A percentile compares a stretch with the other conserved stretches of the same genome.
These are phyloP conservation scores for Scaptomyza caliginosa DNA, from an alignment of 2,888 invertebrate species.

Conservation along the genomic window DNA sequence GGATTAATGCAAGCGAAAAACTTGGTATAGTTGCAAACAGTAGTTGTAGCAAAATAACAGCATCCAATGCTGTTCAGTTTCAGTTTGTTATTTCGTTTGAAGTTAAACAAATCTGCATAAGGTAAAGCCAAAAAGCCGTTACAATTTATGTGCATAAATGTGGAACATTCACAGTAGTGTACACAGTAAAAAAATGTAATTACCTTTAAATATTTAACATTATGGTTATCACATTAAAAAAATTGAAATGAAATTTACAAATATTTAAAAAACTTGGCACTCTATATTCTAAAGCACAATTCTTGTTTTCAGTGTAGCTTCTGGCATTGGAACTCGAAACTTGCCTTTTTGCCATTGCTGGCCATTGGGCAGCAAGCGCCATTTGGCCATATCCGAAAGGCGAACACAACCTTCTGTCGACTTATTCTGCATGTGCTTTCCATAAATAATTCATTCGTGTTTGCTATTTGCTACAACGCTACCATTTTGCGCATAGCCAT, in stretches of 20 bases:
- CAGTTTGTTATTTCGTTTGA: slow-evolving; percentile 72
- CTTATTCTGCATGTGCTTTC: slow-evolving; percentile 54
- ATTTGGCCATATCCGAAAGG: slow-evolving; percentile 15
- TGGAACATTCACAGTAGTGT: slow-evolving; percentile 24
- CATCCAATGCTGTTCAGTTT: slow-evolving; percentile 54
- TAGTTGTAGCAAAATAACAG: slow-evolving; percentile 24
- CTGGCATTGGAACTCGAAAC: slow-evolving; percentile 1
- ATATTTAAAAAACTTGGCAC: too few relatives aligned
- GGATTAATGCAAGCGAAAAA: slow-evolving; percentile 66
- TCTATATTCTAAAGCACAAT: neutral
- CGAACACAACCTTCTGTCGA: slow-evolving; percentile 42
- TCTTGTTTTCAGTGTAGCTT: neutral
- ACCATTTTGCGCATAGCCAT: slow-evolving; percentile 31
- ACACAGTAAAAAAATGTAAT: neutral
- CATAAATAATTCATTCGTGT: slow-evolving; percentile 69
- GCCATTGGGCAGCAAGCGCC: slow-evolving; percentile 38
- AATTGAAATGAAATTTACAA: too few relatives aligned
- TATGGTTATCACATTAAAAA: too few relatives aligned
- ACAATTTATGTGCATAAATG: slow-evolving; percentile 73
- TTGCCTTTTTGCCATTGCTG: slow-evolving; percentile 5
- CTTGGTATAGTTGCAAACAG: slow-evolving; percentile 19
- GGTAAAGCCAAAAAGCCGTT: slow-evolving; percentile 66
- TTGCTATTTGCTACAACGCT: slow-evolving; percentile 42
- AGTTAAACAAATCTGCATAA: slow-evolving; percentile 76
- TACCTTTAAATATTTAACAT: neutral